These are phyloP conservation scores for Stichodactyla mertensii DNA, from an alignment of 64 coral and sea anemone genomes.

Conservation along the genomic window DNA sequence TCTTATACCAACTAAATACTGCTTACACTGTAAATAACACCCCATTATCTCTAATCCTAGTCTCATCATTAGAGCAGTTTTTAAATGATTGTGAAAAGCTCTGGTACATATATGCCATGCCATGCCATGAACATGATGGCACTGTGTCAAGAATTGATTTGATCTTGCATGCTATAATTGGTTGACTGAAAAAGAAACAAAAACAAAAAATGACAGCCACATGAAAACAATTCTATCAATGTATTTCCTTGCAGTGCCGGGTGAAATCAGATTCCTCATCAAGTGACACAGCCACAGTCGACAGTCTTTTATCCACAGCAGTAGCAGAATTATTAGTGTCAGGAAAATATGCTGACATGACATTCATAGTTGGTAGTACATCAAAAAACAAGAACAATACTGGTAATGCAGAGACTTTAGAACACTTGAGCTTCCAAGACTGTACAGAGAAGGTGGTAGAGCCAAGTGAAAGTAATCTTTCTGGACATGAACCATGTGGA, in stretches of 20 bases:
- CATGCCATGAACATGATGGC: no score
- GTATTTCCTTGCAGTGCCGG: not conserved
- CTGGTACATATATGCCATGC: no score
- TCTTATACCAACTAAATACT: no score
- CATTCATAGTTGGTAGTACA: slow-evolving; percentile 39
- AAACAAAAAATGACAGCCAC: no score
- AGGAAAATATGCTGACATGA: slow-evolving; percentile 76
- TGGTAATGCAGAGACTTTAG: not conserved
- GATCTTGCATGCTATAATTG: no score
- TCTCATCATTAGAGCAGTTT: no score
- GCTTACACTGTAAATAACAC: no score
- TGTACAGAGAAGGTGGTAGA: not conserved
- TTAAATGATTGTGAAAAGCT: no score
- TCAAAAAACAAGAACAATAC: not conserved
- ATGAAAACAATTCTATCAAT: not conserved
- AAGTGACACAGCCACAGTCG: slow-evolving; percentile 12
- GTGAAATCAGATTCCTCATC: not conserved
- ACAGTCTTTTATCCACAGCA: slow-evolving; percentile 51
- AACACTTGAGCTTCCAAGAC: not conserved
- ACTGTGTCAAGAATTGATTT: no score
- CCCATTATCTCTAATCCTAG: no score
- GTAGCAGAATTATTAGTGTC: slow-evolving; percentile 47
- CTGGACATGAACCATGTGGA: not conserved
- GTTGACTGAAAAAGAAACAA: no score
- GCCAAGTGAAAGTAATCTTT: not conserved